Base-by-base conservation (phyloP, 2,888 invertebrate species). In the Drosophila koepferae region DNA sequence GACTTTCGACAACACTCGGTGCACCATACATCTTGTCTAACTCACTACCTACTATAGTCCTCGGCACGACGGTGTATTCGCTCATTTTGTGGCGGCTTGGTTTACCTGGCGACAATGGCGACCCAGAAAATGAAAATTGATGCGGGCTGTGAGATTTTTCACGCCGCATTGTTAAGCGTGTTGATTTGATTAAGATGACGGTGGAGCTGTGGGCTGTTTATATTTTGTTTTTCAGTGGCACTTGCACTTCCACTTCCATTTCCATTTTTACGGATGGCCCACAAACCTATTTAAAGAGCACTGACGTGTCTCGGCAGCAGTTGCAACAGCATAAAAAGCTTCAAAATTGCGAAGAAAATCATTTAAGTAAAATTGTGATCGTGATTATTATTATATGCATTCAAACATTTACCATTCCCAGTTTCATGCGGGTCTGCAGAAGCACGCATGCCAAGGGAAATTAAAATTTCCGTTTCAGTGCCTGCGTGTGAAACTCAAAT, bases 141-240 rank as follows among this genome's bases (percentile, higher is more conserved):
- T 80, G 82, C 64, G 62, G 78, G 53, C 70, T 64, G 75, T 71
- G 74, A 88, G 86, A 89, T 89, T 81, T 85, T 85, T 86, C 74
- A 79, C 76, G 84, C 84, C 79, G 54, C 81, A 72, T 81, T 84
- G 86, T 80, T 74, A 80, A 80, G 85, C 74, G 74, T 76, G 78
- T 74, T 85, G 83, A 83, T 82, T 81, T 79, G 74, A 88, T 88
- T 82, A 85, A 81, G 76, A 67, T 60, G 64, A 31, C 43, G 14
- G 44, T 54, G 18, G 9, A 34, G 23, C 36, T 14, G 51, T 28
- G 41, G 31, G 18, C 4, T 36, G 16, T 23, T 9, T 44, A 12
- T n/a, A 43, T 20, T 51, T 44, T 44, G 58, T 41, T 59, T 31
- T 18, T 23, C 51, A 55, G 8, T n/a, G 18, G 31, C 62, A 66